phyloP scores from a whole-genome alignment of 2,113 vertebrate genomes.

The Madoqua kirkii region DNA sequence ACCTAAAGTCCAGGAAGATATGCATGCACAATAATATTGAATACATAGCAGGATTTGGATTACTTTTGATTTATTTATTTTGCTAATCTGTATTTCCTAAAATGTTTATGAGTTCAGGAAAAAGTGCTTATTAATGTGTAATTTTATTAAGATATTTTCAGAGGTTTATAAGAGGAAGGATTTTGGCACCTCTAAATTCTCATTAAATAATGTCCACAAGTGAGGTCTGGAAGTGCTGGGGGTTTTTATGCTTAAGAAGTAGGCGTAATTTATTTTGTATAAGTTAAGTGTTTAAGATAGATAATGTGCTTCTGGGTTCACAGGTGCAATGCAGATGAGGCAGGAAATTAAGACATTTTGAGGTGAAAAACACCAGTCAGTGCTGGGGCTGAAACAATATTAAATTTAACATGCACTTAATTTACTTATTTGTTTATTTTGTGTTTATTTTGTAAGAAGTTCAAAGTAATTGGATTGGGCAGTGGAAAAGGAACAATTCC shows the following conservation, averaged over 20 bases:
- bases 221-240: neutral
- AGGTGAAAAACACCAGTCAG: neutral
- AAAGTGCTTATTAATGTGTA: neutral
- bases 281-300: neutral
- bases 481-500: neutral
- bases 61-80: slow-evolving; percentile 1
- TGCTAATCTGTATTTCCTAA: neutral
- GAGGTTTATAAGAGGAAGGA: neutral
- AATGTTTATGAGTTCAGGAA: neutral
- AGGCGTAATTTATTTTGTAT: neutral
- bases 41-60: neutral
- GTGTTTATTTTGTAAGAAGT: neutral
- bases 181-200: neutral
- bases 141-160: neutral
- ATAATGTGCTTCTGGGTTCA: neutral
- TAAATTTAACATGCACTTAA: neutral
- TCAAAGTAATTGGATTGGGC: neutral
- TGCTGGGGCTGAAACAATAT: no score
- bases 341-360: neutral
- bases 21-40: neutral
- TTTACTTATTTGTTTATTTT: neutral
- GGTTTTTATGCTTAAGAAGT: neutral
- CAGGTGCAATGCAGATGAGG: neutral
- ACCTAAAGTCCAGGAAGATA: neutral
- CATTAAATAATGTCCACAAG: neutral